Evolutionary conservation across 2,113 vertebrate genomes (phyloP), one percentile per base, ranked within the genome.

Genomic region (Sinocyclocheilus rhinocerous): DNA sequence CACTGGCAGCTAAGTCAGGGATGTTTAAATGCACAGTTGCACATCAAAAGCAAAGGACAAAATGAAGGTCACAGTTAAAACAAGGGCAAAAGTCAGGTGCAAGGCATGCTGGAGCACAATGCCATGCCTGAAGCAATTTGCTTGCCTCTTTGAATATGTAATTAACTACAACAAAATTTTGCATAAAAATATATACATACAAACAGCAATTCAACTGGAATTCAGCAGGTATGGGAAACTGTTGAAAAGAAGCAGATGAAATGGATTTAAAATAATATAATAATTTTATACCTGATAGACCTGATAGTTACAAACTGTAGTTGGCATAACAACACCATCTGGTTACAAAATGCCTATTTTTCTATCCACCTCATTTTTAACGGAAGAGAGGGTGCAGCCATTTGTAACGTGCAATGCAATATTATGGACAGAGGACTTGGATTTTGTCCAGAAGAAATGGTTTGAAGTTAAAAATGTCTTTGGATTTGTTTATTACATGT

Each of bases 1-100:
- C 82, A 26, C 85, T 81, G 77, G 52, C 50, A 81, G 76, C 57
- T 57, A 78, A 50, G 55, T 26, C 78, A 57, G 70, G 29, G 52
- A 33, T 76, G 65, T 76, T 61, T 29, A 52, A 48, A 81, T n/a
- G 77, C 78, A 16, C 36, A 33, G 65, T 75, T 18, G 9, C 26
- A 29, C 29, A 81, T 24, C 61, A 88, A 26, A 82, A 70, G 78
- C 48, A 67, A 12, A 88, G 78, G 70, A 88, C 45, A 72, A 52
- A 61, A 70, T 33, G n/a, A 80, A 82, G 83, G 87, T 81, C 45
- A 69, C 1, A 10, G 22, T n/a, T 48, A 80, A 29, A 70, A 15
- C 82, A 13, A 73, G 36, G 33, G 24, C 15, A 63, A 39, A 75
- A 67, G 18, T 84, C 57, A 55, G 55, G 81, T 55, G 57, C 55